Evolutionary conservation across 2,888 invertebrate species (phyloP).

Genomic region (Rotaria socialis): DNA sequence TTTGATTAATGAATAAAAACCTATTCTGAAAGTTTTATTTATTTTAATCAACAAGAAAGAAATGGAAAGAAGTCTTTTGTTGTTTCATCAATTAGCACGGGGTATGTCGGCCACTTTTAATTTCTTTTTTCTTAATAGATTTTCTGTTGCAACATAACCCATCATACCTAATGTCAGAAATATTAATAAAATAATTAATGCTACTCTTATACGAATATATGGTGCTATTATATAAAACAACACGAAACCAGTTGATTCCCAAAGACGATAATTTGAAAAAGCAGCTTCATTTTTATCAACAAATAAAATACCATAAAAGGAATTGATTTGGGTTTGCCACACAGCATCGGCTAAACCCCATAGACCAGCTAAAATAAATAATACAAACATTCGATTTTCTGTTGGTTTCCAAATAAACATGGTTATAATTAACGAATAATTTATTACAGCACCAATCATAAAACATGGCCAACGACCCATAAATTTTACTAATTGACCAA

Average conservation of each 20-base stretch:
- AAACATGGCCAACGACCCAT: conserved; percentile 56
- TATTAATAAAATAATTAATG: conserved; percentile 37
- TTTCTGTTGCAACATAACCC: conserved; percentile 43
- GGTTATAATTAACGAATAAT: conserved; percentile 50
- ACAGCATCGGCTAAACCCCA: conserved; percentile 81
- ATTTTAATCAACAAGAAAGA: not conserved
- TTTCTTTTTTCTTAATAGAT: conserved; percentile 39
- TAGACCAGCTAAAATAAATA: conserved; percentile 80
- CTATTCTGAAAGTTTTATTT: not conserved
- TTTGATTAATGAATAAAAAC: too few relatives aligned
- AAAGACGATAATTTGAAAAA: conserved; percentile 83
- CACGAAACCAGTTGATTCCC: conserved; percentile 85
- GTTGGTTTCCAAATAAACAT: conserved; percentile 51
- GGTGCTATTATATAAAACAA: conserved; percentile 76
- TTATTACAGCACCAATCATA: conserved; percentile 51
- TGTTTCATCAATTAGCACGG: not conserved
- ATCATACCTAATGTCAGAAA: conserved; percentile 38
- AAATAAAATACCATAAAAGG: conserved; percentile 76
- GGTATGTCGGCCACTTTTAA: not conserved
- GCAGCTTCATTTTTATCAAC: conserved; percentile 80
- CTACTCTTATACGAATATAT: conserved; percentile 71
- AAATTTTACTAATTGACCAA: conserved; percentile 55
- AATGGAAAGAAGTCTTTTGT: not conserved
- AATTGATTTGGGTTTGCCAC: conserved; percentile 81
- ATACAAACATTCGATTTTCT: conserved; percentile 37